Evolutionary conservation across 1,140 invertebrate genomes (phyloP).

Genomic region (Halesus radiatus): DNA sequence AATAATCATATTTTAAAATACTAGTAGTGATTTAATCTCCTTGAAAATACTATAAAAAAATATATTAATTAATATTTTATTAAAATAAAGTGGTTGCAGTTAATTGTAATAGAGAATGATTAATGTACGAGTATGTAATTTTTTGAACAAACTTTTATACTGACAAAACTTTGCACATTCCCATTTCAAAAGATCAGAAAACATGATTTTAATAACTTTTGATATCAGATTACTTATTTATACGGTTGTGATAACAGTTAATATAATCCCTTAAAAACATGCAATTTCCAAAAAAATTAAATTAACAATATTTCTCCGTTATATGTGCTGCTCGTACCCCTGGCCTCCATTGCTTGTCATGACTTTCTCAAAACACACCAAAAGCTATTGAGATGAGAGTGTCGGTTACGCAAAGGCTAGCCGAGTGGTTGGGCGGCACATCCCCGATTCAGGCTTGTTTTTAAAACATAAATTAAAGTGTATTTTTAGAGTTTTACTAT

Average conservation of each 20-base stretch:
- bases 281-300: background rate
- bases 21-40: too few species aligned
- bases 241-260: constrained; percentile 26
- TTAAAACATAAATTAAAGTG: background rate
- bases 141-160: background rate
- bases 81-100: too few species aligned
- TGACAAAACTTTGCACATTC: background rate
- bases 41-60: too few species aligned
- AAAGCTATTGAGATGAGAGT: too few species aligned
- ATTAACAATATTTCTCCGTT: background rate
- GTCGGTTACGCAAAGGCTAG: too few species aligned
- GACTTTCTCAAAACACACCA: too few species aligned
- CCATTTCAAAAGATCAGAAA: constrained; percentile 11
- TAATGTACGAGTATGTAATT: background rate
- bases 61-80: too few species aligned
- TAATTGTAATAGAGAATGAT: background rate
- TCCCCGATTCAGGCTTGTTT: too few species aligned
- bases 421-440: too few species aligned
- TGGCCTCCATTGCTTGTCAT: too few species aligned
- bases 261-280: background rate
- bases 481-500: constrained; percentile 3
- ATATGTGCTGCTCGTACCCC: too few species aligned
- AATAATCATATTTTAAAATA: too few species aligned
- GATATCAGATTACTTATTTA: constrained; percentile 25
- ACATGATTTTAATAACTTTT: background rate